Evolutionary conservation across 2,888 invertebrate genomes (phyloP).

Genomic region (Chloromyia formosa): DNA sequence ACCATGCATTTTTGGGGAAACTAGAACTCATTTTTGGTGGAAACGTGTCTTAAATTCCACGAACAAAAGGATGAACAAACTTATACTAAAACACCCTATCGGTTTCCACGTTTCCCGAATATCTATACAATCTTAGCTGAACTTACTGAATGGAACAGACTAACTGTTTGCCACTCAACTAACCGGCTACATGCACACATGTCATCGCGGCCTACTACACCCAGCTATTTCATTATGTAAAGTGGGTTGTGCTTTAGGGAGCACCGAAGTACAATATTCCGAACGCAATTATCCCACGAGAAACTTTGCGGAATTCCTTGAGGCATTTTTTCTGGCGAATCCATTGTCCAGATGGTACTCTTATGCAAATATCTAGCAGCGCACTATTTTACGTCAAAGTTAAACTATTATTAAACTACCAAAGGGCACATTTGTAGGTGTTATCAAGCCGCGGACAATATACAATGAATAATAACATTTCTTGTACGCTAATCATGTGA

Average conservation of each 20-base stretch:
- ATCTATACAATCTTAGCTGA: background rate
- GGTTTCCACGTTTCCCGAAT: background rate
- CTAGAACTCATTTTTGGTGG: background rate
- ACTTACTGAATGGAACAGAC: background rate
- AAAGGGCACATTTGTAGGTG: too few species aligned
- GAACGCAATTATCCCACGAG: slow-evolving; percentile 10
- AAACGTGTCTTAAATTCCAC: background rate
- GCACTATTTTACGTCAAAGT: too few species aligned
- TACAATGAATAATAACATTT: too few species aligned
- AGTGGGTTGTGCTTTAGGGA: slow-evolving; percentile 32
- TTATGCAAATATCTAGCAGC: slow-evolving; percentile 6
- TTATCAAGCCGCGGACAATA: too few species aligned
- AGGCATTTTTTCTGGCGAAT: background rate
- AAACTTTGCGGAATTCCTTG: background rate
- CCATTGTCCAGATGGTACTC: slow-evolving; percentile 10
- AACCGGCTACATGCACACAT: background rate
- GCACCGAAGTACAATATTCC: background rate
- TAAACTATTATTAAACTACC: too few species aligned
- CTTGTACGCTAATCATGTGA: too few species aligned
- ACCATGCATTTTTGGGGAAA: slow-evolving; percentile 34
- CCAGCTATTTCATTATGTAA: slow-evolving; percentile 10
- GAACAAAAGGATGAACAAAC: background rate
- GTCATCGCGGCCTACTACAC: background rate
- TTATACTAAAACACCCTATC: background rate
- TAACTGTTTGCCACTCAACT: slow-evolving; percentile 9